phyloP scores from a whole-genome alignment of 1,140 invertebrate species.

The Drosophila athabasca region DNA sequence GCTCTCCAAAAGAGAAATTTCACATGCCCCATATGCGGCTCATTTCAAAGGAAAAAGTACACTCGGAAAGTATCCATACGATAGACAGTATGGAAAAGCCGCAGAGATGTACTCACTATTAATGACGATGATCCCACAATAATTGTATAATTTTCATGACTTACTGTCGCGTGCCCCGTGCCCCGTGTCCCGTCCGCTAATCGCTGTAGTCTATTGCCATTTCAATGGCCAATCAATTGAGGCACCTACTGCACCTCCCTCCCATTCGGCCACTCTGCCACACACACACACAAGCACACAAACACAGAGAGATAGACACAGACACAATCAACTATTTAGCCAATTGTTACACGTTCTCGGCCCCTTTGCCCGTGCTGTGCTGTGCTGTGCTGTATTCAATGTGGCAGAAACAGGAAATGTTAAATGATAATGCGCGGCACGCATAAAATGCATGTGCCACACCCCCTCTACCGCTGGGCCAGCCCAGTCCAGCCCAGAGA shows the following conservation, averaged over 20 bases:
- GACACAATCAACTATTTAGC: conserved; percentile 52
- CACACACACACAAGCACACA: conserved; percentile 16
- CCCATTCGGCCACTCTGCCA: not conserved
- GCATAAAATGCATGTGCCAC: conserved; percentile 67
- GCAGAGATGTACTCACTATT: too few relatives aligned
- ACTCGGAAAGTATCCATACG: too few relatives aligned
- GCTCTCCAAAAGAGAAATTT: too few relatives aligned
- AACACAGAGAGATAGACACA: not conserved
- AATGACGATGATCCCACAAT: too few relatives aligned
- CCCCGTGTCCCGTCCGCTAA: not conserved
- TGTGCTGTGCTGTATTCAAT: conserved; percentile 13
- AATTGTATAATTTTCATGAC: too few relatives aligned
- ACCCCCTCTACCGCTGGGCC: not conserved
- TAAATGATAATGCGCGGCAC: conserved; percentile 80
- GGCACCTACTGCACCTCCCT: conserved; percentile 7
- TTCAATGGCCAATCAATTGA: conserved; percentile 54
- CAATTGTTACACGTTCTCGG: conserved; percentile 33
- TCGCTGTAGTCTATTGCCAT: conserved; percentile 23
- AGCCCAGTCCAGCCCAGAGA: not conserved
- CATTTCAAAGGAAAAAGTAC: too few relatives aligned
- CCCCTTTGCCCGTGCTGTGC: too few relatives aligned
- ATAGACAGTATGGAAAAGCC: too few relatives aligned
- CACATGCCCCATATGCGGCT: too few relatives aligned
- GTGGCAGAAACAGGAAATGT: conserved; percentile 66
- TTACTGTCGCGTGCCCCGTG: too few relatives aligned